phyloP scores from a whole-genome alignment of 2,113 vertebrate genomes.

The mouse (Mus musculus) region GRCm39 chr11:23812501-23813000 shows the following conservation, averaged over 20 bases:
- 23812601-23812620: constrained; percentile 71
- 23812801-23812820: constrained; percentile 83
- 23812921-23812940: constrained; percentile 77
- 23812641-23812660: constrained; percentile 82
- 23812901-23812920: constrained; percentile 72
- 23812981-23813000: constrained; percentile 67
- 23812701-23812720: constrained; percentile 93
- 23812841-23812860: constrained; percentile 83
- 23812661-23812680: constrained; percentile 87
- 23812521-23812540: background rate
- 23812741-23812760: constrained; percentile 81
- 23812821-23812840: constrained; percentile 81
- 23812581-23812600: constrained; percentile 57
- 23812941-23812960: constrained; percentile 75
- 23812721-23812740: constrained; percentile 88
- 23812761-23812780: constrained; percentile 79
- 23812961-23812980: constrained; percentile 71
- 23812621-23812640: constrained; percentile 74
- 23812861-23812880: constrained; percentile 81
- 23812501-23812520: background rate
- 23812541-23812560: constrained; percentile 38
- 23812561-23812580: constrained; percentile 32
- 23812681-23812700: constrained; percentile 98
- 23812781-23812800: constrained; percentile 78
- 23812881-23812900: constrained; percentile 82